These are phyloP conservation scores for Caenorhabditis brenneri DNA, from an alignment of 1,140 invertebrate species.

Conservation along the genomic window DNA sequence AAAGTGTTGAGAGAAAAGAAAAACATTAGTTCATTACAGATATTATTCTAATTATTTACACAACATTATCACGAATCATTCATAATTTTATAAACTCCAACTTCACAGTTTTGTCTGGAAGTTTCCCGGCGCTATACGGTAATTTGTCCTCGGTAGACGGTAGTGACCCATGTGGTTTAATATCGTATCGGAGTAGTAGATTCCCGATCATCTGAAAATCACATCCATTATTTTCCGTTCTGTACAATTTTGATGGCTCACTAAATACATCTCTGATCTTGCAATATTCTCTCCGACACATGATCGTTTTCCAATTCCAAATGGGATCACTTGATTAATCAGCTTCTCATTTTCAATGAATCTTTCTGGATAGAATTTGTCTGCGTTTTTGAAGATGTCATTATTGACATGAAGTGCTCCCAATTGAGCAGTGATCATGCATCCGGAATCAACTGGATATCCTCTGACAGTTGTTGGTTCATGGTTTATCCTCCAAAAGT, in stretches of 20 bases:
- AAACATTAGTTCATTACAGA: no score
- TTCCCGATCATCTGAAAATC: conserved; percentile 14
- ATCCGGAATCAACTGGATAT: conserved; percentile 33
- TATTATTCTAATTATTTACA: no score
- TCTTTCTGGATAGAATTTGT: conserved; percentile 51
- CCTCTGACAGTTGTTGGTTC: conserved; percentile 47
- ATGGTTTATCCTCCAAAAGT: conserved; percentile 40
- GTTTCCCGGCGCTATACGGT: background rate
- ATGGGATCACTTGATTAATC: conserved; percentile 53
- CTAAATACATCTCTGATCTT: conserved; percentile 49
- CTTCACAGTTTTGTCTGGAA: background rate
- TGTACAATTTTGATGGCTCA: background rate
- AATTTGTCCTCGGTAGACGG: background rate
- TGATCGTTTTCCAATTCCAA: conserved; percentile 53
- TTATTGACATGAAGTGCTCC: conserved; percentile 50
- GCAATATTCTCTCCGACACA: conserved; percentile 54
- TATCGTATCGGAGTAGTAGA: background rate
- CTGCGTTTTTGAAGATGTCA: conserved; percentile 41
- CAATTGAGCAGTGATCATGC: conserved; percentile 45
- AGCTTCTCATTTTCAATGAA: conserved; percentile 49
- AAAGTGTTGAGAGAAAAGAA: no score
- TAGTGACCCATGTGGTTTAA: background rate
- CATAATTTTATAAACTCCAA: background rate
- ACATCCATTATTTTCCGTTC: background rate
- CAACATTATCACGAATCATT: no score